Percentiles rank a stretch among this genome's conserved stretches.
Evolutionary conservation across 2,113 vertebrate species (phyloP).

Genomic region (Uria aalge): DNA sequence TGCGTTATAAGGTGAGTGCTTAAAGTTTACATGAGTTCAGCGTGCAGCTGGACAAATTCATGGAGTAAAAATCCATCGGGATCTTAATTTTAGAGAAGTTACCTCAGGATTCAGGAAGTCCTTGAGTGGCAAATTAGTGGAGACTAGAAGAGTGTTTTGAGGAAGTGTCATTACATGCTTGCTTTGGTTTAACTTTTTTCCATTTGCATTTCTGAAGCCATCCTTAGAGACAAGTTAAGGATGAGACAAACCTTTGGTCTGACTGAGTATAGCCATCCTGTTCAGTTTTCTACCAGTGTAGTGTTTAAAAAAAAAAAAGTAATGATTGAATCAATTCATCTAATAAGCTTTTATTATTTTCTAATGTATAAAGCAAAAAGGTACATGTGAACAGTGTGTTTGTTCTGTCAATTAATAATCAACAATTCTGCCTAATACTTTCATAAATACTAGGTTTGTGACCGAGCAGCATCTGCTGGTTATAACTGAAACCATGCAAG

Average conservation of each 20-base stretch:
- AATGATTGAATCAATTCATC: neutral
- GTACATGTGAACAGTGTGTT: neutral
- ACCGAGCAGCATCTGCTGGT: slow-evolving; percentile 1
- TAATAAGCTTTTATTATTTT: neutral
- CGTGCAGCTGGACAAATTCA: neutral
- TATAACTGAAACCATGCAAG: slow-evolving; percentile 27
- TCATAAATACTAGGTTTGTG: neutral
- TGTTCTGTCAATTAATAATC: neutral
- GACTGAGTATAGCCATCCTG: neutral
- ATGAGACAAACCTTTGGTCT: neutral
- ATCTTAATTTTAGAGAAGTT: neutral
- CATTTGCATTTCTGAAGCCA: neutral
- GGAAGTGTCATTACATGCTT: neutral
- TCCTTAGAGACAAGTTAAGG: neutral
- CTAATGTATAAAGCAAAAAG: neutral
- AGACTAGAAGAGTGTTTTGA: neutral
- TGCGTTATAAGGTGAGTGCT: neutral
- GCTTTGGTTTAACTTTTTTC: neutral
- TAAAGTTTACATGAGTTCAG: neutral
- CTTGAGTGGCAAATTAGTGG: neutral
- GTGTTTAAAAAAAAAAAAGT: neutral
- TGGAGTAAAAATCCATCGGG: neutral
- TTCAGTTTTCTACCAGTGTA: neutral
- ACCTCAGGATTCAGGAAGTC: slow-evolving; percentile 2
- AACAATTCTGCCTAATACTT: neutral